Percentiles rank a stretch among this genome's conserved stretches.
phyloP scores from a whole-genome alignment of 2,888 invertebrate species.

The Drosophila antonietae region DNA sequence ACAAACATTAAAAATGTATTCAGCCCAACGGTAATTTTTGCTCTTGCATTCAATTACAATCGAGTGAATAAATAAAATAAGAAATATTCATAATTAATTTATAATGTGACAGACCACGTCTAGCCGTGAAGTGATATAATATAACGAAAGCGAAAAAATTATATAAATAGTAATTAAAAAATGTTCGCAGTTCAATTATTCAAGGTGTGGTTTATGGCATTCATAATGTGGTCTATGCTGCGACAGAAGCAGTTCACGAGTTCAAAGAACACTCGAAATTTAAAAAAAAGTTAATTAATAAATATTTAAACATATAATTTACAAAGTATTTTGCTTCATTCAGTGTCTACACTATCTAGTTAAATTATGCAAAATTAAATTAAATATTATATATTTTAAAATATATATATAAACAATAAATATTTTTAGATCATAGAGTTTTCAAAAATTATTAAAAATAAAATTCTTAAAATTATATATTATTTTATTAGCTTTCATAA shows the following conservation, averaged over 20 bases:
- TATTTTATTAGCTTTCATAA: too few relatives aligned
- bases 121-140: constrained; percentile 9
- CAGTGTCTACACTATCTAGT: too few relatives aligned
- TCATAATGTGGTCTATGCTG: neutral
- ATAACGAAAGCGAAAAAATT: neutral
- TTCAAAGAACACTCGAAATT: neutral
- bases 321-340: too few relatives aligned
- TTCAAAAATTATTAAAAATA: too few relatives aligned
- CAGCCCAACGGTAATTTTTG: constrained; percentile 21
- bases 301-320: too few relatives aligned
- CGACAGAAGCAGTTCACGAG: too few relatives aligned
- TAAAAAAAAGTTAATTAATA: neutral
- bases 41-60: constrained; percentile 19
- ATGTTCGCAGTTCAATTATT: constrained; percentile 3
- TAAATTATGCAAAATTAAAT: too few relatives aligned
- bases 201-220: neutral
- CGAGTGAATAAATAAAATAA: constrained; percentile 27
- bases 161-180: constrained; percentile 38
- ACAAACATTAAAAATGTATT: constrained; percentile 16
- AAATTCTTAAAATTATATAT: too few relatives aligned
- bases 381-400: too few relatives aligned
- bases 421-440: too few relatives aligned
- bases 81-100: constrained; percentile 35
- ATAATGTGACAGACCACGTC: constrained; percentile 35
- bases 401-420: too few relatives aligned